Percentiles rank a stretch among this genome's conserved stretches.
Evolutionary conservation across 2,888 invertebrate genomes (phyloP).

Genomic region (Drosophila picticornis): DNA sequence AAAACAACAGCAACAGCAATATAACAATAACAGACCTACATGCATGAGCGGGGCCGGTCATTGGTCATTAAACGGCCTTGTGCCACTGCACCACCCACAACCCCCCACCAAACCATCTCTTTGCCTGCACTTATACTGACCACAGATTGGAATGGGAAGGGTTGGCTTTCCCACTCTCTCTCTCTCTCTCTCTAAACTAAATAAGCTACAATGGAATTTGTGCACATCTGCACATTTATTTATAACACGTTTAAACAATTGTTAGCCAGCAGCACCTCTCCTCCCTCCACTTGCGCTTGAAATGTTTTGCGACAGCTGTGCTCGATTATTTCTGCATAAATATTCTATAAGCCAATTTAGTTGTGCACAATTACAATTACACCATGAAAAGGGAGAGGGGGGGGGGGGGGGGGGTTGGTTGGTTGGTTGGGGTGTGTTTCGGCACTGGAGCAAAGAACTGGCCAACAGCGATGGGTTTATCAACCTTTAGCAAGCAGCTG

Average conservation of each 20-base stretch:
- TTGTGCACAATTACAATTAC: conserved; percentile 67
- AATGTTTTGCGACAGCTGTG: conserved; percentile 47
- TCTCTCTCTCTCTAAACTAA: conserved; percentile 6
- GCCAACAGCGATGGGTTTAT: conserved; percentile 63
- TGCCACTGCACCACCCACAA: conserved; percentile 34
- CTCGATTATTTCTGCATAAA: conserved; percentile 59
- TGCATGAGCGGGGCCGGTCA: conserved; percentile 57
- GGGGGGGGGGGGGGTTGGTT: too few species aligned
- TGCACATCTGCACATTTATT: conserved; percentile 11
- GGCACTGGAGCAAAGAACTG: conserved; percentile 18
- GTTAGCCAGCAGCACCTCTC: background rate
- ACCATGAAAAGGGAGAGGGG: conserved; percentile 28
- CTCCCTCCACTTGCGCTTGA: background rate
- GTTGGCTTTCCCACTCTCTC: background rate
- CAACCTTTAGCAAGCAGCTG: conserved; percentile 56
- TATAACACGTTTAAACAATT: conserved; percentile 46
- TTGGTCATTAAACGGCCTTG: conserved; percentile 78
- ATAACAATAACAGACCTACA: conserved; percentile 53
- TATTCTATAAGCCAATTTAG: conserved; percentile 72
- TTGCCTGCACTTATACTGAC: conserved; percentile 5
- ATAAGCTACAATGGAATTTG: conserved; percentile 36
- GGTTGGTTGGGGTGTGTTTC: background rate
- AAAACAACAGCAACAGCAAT: conserved; percentile 2
- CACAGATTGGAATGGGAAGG: conserved; percentile 38
- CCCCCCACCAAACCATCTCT: background rate